Conservation (phyloP, 1,140 invertebrate genomes). For the Ceratitis capitata region DNA sequence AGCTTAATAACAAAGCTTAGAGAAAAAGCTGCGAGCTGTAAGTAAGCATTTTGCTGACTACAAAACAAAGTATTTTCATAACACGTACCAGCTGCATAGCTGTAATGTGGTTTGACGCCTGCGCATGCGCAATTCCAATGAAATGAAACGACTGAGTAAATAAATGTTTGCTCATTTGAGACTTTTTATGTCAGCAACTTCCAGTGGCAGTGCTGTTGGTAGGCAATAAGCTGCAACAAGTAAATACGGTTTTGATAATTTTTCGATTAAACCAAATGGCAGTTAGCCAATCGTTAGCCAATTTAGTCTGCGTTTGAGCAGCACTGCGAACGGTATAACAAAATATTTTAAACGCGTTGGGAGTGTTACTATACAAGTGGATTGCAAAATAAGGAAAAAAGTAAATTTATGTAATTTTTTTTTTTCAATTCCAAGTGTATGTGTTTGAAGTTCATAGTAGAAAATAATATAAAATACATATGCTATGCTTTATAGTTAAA, state of each 20-base stretch:
- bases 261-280: conserved; percentile 14
- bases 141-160: background rate
- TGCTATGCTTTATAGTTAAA: too few species aligned
- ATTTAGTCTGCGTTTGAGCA: conserved; percentile 34
- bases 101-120: background rate
- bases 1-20: too few species aligned
- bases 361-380: background rate
- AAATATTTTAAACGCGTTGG: background rate
- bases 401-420: background rate
- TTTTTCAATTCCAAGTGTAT: background rate
- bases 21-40: background rate
- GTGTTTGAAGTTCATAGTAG: background rate
- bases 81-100: background rate
- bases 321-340: conserved; percentile 31
- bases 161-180: conserved; percentile 7
- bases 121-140: conserved; percentile 10
- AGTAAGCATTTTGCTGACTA: background rate
- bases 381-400: background rate
- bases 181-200: conserved; percentile 17
- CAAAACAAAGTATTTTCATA: background rate
- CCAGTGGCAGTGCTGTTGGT: conserved; percentile 7
- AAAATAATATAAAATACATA: background rate
- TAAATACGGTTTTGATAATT: too few species aligned
- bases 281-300: conserved; percentile 27
- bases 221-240: background rate